A percentile compares a stretch with the other conserved stretches of the same genome.
phyloP scores from a whole-genome alignment of 2,113 vertebrate genomes.

The Pagrus major region DNA sequence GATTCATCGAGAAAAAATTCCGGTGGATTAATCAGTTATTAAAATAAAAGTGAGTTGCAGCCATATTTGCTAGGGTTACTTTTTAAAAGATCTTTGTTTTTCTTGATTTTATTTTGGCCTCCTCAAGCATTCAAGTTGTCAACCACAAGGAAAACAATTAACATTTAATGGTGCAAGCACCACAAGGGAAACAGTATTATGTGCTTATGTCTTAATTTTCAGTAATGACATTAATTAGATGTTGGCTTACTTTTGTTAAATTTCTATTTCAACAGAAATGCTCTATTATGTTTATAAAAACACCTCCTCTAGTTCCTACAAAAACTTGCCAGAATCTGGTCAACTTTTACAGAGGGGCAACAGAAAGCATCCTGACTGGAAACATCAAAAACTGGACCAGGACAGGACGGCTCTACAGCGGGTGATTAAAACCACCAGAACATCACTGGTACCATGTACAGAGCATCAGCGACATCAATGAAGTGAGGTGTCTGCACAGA shows the following conservation, averaged over 20 bases:
- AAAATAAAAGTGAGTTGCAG: neutral
- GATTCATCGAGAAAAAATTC: neutral
- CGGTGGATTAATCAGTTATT: neutral
- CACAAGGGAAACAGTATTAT: neutral
- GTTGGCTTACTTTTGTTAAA: neutral
- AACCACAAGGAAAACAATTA: neutral
- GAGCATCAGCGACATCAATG: no score
- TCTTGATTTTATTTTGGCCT: neutral
- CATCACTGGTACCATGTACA: no score
- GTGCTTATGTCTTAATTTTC: neutral
- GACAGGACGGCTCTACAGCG: no score
- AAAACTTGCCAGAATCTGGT: no score
- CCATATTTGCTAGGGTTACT: neutral
- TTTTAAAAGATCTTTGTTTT: neutral
- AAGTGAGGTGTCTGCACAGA: no score
- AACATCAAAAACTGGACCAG: no score
- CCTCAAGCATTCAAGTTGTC: neutral
- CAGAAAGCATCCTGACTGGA: no score
- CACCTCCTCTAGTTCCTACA: no score
- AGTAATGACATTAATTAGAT: conserved; percentile 8
- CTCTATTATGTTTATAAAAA: neutral
- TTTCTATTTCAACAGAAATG: neutral
- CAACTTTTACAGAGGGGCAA: no score
- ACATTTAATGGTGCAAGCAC: neutral
- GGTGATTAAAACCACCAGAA: no score